Evolutionary conservation across 1,140 invertebrate genomes (phyloP).

Genomic region (Drosophila guanche): DNA sequence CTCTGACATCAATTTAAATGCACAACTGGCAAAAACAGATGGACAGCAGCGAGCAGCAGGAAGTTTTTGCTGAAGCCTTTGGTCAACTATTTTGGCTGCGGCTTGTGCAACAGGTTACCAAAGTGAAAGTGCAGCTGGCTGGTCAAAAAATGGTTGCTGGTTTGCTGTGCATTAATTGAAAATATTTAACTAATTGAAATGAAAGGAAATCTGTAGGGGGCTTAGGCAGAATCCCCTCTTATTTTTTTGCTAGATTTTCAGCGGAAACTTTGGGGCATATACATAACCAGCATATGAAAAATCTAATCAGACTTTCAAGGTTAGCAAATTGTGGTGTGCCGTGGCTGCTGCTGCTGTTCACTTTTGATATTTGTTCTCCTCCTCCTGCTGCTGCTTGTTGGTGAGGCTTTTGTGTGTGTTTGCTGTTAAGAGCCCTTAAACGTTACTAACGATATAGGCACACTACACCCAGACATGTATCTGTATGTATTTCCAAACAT

Average conservation of each 20-base stretch:
- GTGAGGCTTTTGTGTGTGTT: constrained; percentile 47
- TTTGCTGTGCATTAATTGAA: background rate
- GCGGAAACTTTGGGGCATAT: constrained; percentile 9
- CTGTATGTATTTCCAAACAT: constrained; percentile 16
- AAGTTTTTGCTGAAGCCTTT: constrained; percentile 44
- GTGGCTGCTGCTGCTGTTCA: constrained; percentile 36
- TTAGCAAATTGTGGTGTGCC: constrained; percentile 50
- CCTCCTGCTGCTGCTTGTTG: constrained; percentile 30
- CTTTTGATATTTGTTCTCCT: constrained; percentile 46
- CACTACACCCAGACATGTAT: constrained; percentile 25
- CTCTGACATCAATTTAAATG: constrained; percentile 49
- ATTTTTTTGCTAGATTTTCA: background rate
- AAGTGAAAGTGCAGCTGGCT: constrained; percentile 58
- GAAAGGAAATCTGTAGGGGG: constrained; percentile 11
- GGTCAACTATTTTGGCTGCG: constrained; percentile 23
- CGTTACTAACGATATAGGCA: constrained; percentile 54
- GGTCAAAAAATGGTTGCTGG: too few relatives aligned
- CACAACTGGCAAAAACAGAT: constrained; percentile 15
- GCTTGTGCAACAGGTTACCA: constrained; percentile 60
- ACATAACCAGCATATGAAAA: constrained; percentile 55
- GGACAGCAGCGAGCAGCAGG: constrained; percentile 20
- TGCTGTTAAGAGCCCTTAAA: constrained; percentile 70
- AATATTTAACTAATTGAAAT: constrained; percentile 38
- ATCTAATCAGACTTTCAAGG: constrained; percentile 78
- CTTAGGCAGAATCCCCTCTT: too few relatives aligned